Percentiles rank a stretch among this genome's conserved stretches.
Evolutionary conservation across 2,797 vertebrate species (phyloP).

Genomic region (Sparidentex hasta): DNA sequence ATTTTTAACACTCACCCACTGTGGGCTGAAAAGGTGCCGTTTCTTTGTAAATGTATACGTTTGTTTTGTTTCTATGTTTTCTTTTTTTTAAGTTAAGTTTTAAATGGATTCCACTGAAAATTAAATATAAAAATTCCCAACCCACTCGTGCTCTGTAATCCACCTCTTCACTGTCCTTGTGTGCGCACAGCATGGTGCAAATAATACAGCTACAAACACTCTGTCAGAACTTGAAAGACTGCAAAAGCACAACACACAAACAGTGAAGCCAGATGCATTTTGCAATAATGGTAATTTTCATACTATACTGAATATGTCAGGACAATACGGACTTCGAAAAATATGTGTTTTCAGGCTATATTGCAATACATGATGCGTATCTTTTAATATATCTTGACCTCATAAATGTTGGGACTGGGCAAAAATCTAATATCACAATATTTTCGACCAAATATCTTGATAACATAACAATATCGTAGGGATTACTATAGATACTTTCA

Average conservation of each 20-base stretch:
- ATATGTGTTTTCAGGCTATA: too few species aligned
- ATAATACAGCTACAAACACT: neutral
- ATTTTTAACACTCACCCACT: conserved; percentile 22
- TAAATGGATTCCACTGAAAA: neutral
- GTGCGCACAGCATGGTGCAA: neutral
- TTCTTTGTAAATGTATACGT: neutral
- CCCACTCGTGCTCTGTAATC: neutral
- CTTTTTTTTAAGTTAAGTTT: neutral
- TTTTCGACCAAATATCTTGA: too few species aligned
- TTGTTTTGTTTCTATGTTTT: neutral
- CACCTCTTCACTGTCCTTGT: conserved; percentile 2
- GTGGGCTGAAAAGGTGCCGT: conserved; percentile 27
- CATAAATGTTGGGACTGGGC: too few species aligned
- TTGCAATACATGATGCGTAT: too few species aligned
- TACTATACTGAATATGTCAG: too few species aligned
- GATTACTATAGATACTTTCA: too few species aligned
- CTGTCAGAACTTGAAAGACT: neutral
- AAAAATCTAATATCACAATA: too few species aligned
- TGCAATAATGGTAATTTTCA: too few species aligned
- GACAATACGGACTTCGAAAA: too few species aligned
- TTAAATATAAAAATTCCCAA: neutral
- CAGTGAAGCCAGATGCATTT: too few species aligned
- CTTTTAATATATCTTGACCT: too few species aligned
- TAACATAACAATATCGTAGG: too few species aligned
- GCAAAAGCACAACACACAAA: neutral